Percentiles rank a stretch among this genome's conserved stretches.
These are phyloP conservation scores for Toxotes lorentzi DNA, from an alignment of 2,797 vertebrate genomes.

Conservation along the genomic window DNA sequence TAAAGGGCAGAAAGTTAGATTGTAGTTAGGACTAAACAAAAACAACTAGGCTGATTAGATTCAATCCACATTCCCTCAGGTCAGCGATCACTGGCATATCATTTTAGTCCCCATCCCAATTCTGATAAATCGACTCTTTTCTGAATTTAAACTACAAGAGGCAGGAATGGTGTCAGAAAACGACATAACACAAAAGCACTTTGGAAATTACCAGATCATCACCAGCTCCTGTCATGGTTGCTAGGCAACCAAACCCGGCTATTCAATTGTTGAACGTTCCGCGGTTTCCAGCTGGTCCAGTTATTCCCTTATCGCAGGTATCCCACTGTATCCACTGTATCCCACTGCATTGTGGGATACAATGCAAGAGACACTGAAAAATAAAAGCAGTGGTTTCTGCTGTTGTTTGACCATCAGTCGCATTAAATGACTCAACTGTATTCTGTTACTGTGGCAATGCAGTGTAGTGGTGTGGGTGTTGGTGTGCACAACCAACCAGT, in stretches of 20 bases:
- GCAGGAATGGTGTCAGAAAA: constrained; percentile 51
- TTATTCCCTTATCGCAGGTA: constrained; percentile 87
- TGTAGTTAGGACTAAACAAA: background rate
- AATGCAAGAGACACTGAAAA: constrained; percentile 72
- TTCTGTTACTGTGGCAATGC: constrained; percentile 39
- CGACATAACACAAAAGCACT: constrained; percentile 61
- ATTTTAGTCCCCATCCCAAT: background rate
- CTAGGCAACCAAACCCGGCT: constrained; percentile 87
- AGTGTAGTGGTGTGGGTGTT: constrained; percentile 36
- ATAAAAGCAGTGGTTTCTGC: constrained; percentile 62
- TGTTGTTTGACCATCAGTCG: constrained; percentile 57
- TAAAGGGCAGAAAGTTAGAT: constrained; percentile 4
- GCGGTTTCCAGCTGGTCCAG: constrained; percentile 77
- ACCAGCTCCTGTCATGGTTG: constrained; percentile 82
- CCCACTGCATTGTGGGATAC: constrained; percentile 82
- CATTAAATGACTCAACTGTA: constrained; percentile 58
- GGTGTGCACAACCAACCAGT: constrained; percentile 29
- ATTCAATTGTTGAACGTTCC: constrained; percentile 72
- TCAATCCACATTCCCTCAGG: background rate
- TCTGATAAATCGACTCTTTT: constrained; percentile 4
- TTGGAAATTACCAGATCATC: constrained; percentile 74
- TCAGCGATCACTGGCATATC: background rate
- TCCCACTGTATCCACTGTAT: too few relatives aligned
- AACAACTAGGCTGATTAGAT: background rate
- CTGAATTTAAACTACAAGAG: constrained; percentile 34